Evolutionary conservation across 2,888 invertebrate genomes (phyloP).

Genomic region (Norana najaformis): DNA sequence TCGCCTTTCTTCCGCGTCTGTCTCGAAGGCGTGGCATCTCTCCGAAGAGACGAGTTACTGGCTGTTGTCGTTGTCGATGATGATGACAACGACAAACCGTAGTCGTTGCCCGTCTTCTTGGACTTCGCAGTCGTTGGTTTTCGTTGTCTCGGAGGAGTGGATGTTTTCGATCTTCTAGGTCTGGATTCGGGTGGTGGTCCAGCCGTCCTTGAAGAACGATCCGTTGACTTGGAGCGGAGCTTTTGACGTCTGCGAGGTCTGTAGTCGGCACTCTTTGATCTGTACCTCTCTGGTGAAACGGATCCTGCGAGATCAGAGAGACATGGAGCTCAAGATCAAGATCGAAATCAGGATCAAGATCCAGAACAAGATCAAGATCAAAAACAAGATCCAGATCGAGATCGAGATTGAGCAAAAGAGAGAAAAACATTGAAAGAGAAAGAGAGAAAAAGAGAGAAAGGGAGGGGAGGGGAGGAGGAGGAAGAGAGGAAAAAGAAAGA

Average conservation of each 20-base stretch:
- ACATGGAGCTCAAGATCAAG: not conserved
- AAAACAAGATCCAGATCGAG: not conserved
- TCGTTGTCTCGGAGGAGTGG: not conserved
- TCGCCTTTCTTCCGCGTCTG: not conserved
- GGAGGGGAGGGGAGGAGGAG: too few relatives aligned
- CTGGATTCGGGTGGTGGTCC: not conserved
- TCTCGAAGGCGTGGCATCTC: not conserved
- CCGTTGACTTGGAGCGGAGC: conserved; percentile 20
- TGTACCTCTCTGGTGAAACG: not conserved
- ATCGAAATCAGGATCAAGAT: not conserved
- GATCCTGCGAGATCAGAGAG: not conserved
- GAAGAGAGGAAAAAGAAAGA: too few relatives aligned
- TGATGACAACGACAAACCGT: conserved; percentile 8
- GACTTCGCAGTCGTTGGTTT: conserved; percentile 20
- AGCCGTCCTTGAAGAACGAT: not conserved
- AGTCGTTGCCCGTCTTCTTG: not conserved
- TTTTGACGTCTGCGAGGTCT: not conserved
- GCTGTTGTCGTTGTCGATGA: not conserved
- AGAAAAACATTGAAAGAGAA: too few relatives aligned
- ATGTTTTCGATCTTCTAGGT: conserved; percentile 2
- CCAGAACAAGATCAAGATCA: not conserved
- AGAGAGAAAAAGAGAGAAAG: too few relatives aligned
- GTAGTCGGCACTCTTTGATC: conserved; percentile 2
- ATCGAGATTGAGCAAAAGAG: not conserved
- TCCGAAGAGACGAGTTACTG: not conserved